phyloP scores from a whole-genome alignment of 2,888 invertebrate species.

The Melieria crassipennis region DNA sequence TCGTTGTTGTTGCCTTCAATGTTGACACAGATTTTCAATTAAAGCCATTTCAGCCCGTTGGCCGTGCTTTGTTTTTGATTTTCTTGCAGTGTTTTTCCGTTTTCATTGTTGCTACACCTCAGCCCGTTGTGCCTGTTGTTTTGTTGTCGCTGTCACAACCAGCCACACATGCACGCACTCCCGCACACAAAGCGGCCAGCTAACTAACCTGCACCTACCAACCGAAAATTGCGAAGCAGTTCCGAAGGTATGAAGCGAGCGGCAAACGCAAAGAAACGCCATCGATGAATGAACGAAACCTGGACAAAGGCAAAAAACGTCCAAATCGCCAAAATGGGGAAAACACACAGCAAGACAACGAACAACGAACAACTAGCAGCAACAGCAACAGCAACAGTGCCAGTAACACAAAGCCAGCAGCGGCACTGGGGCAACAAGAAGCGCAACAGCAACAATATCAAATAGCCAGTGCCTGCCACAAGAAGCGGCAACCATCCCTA shows the following conservation, averaged over 20 bases:
- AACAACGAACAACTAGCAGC: neutral
- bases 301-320: neutral
- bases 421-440: neutral
- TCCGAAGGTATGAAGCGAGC: neutral
- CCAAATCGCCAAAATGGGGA: too few relatives aligned
- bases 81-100: conserved; percentile 6
- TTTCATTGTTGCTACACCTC: conserved; percentile 7
- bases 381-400: neutral
- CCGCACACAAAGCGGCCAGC: too few relatives aligned
- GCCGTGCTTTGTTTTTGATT: conserved; percentile 16
- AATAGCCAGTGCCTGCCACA: too few relatives aligned
- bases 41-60: conserved; percentile 29
- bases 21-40: conserved; percentile 38
- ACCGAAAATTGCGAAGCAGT: neutral
- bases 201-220: neutral
- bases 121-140: conserved; percentile 1
- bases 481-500: conserved; percentile 14
- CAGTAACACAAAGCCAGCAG: neutral
- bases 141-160: neutral
- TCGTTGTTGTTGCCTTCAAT: conserved; percentile 27
- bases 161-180: neutral
- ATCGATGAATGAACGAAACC: conserved; percentile 3
- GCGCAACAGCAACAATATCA: neutral
- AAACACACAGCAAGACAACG: too few relatives aligned
- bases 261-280: neutral